These are phyloP conservation scores for Embiotoca jacksoni DNA, from an alignment of 2,113 vertebrate genomes.

Conservation along the genomic window DNA sequence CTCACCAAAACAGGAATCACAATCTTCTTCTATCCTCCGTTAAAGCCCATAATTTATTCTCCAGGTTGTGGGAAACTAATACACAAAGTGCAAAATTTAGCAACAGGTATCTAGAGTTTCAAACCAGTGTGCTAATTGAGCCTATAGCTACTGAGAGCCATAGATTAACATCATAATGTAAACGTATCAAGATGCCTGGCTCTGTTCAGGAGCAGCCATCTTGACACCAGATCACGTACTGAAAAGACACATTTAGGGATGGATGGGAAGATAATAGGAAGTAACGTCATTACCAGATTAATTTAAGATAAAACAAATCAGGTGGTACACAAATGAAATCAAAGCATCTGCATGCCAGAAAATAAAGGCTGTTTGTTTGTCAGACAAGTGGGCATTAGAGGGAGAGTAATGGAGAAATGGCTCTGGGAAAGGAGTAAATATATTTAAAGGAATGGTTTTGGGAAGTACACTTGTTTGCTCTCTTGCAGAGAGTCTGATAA, in stretches of 20 bases:
- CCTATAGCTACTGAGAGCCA: not conserved
- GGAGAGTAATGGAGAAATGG: conserved; percentile 7
- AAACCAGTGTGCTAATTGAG: not conserved
- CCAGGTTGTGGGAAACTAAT: conserved; percentile 10
- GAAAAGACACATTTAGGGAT: conserved; percentile 9
- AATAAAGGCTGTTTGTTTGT: conserved; percentile 27
- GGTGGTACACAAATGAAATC: conserved; percentile 32
- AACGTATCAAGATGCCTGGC: conserved; percentile 8
- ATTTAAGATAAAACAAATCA: conserved; percentile 51
- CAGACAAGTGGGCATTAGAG: conserved; percentile 7
- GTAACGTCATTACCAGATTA: conserved; percentile 48
- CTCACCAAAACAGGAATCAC: conserved; percentile 17
- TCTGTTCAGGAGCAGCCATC: conserved; percentile 13
- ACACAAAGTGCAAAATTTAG: conserved; percentile 6
- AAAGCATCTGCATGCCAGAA: conserved; percentile 14
- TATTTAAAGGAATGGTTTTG: not conserved
- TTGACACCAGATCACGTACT: conserved; percentile 4
- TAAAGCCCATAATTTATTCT: conserved; percentile 16
- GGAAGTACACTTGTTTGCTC: not conserved
- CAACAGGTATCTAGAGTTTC: not conserved
- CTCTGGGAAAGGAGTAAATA: not conserved
- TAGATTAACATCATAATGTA: conserved; percentile 19
- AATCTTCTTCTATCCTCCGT: not conserved
- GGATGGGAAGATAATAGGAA: conserved; percentile 11
- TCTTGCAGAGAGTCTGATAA: not conserved